Conservation (phyloP, 2,888 invertebrate species). For the Athetis lepigone region DNA sequence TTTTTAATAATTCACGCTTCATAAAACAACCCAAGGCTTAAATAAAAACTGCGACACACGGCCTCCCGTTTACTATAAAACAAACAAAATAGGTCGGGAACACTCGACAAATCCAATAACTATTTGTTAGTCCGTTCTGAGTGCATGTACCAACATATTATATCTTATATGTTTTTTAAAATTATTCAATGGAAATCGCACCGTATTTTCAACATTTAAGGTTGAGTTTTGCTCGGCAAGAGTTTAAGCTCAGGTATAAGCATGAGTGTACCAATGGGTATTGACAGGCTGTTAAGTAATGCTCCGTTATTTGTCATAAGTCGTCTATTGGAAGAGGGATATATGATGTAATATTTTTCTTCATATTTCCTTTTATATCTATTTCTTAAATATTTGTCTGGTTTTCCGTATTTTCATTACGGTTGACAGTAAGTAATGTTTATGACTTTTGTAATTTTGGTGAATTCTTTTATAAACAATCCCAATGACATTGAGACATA, state of each 20-base stretch:
- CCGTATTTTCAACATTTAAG: conserved; percentile 7
- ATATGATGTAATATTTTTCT: conserved; percentile 36
- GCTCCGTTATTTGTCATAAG: conserved; percentile 56
- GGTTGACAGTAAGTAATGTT: not conserved
- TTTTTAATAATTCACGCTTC: conserved; percentile 34
- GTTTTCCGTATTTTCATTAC: conserved; percentile 8
- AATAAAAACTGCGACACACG: conserved; percentile 47
- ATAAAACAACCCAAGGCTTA: conserved; percentile 20
- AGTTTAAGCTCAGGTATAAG: conserved; percentile 6
- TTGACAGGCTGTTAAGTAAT: conserved; percentile 55
- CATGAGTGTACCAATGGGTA: conserved; percentile 20
- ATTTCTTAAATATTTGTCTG: conserved; percentile 11
- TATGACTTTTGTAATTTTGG: not conserved
- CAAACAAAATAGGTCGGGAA: conserved; percentile 52
- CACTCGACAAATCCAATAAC: conserved; percentile 63
- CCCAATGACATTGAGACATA: too few species aligned
- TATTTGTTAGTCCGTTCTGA: conserved; percentile 49
- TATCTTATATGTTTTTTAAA: conserved; percentile 7
- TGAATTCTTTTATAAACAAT: not conserved
- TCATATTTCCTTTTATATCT: conserved; percentile 25
- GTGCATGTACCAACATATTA: conserved; percentile 43
- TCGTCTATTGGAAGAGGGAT: conserved; percentile 42
- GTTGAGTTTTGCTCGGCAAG: conserved; percentile 16
- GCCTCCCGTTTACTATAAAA: conserved; percentile 24
- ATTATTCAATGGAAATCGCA: conserved; percentile 4